Conservation (phyloP, 2,888 invertebrate species). For the Marasmarcha lunaedactyla region DNA sequence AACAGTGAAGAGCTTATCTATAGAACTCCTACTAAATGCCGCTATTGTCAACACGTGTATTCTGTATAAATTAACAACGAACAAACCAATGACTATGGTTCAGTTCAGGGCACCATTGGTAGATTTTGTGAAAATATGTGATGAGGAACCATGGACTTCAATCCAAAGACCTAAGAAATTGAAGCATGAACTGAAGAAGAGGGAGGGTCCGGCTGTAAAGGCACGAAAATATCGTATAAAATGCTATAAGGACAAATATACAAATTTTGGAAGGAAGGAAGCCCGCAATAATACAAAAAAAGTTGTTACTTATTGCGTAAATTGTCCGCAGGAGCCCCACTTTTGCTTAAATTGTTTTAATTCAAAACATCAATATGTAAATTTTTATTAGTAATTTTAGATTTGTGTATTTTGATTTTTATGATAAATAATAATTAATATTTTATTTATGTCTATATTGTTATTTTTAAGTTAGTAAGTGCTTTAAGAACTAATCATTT, state of each 20-base stretch:
- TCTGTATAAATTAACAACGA: constrained; percentile 14
- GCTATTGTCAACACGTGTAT: constrained; percentile 5
- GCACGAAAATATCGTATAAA: constrained; percentile 9
- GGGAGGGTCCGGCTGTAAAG: constrained; percentile 2
- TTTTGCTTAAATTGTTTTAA: too few relatives aligned
- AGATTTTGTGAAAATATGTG: constrained; percentile 9
- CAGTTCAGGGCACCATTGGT: constrained; percentile 13
- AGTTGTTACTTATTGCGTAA: constrained; percentile 15
- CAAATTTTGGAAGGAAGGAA: constrained; percentile 12
- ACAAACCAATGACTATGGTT: constrained; percentile 12
- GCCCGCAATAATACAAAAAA: too few relatives aligned
- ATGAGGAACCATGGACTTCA: constrained; percentile 9
- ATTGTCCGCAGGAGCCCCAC: too few relatives aligned
- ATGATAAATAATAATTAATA: too few relatives aligned
- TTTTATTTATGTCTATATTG: too few relatives aligned
- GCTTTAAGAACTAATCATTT: too few relatives aligned
- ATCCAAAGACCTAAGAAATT: constrained; percentile 11
- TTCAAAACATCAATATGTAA: too few relatives aligned
- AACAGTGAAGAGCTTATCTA: constrained; percentile 9
- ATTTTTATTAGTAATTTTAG: too few relatives aligned
- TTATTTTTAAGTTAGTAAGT: too few relatives aligned
- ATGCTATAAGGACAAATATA: constrained; percentile 15
- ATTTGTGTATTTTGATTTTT: too few relatives aligned
- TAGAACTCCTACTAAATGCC: constrained; percentile 11
- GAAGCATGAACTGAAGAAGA: constrained; percentile 11